A percentile compares a stretch with the other conserved stretches of the same genome.
Evolutionary conservation across 2,113 vertebrate genomes (phyloP).

Genomic region (Opisthocomus hoazin): DNA sequence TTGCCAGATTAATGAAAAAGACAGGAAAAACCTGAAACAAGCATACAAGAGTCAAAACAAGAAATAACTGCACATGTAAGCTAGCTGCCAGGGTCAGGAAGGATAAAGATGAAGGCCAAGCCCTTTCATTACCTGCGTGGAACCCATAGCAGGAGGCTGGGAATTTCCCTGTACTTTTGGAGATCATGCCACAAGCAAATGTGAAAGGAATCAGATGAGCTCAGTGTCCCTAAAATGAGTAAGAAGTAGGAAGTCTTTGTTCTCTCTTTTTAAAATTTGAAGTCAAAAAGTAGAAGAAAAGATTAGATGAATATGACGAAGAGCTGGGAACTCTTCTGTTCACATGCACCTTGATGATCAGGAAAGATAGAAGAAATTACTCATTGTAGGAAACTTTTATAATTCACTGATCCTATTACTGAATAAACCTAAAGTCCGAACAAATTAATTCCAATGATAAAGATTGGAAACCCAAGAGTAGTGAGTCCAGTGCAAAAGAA

Average conservation of each 20-base stretch:
- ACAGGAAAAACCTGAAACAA: not conserved
- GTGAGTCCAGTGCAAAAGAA: not conserved
- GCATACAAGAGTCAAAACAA: not conserved
- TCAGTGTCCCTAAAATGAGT: not conserved
- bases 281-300: not conserved
- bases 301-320: not conserved
- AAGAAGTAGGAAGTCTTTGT: not conserved
- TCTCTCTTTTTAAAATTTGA: not conserved
- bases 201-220: not conserved
- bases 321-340: not conserved
- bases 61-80: not conserved
- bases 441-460: not conserved
- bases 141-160: not conserved
- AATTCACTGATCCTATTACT: not conserved
- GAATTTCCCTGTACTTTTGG: not conserved
- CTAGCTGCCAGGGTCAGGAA: not conserved
- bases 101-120: not conserved
- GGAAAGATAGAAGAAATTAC: not conserved
- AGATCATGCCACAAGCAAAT: not conserved
- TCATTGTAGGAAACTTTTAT: not conserved
- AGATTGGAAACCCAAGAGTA: not conserved
- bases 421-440: not conserved
- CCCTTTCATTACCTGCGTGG: not conserved
- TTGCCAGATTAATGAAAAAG: not conserved
- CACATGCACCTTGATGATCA: not conserved